phyloP scores from a whole-genome alignment of 2,888 invertebrate genomes.

The Drosophila formosana region DNA sequence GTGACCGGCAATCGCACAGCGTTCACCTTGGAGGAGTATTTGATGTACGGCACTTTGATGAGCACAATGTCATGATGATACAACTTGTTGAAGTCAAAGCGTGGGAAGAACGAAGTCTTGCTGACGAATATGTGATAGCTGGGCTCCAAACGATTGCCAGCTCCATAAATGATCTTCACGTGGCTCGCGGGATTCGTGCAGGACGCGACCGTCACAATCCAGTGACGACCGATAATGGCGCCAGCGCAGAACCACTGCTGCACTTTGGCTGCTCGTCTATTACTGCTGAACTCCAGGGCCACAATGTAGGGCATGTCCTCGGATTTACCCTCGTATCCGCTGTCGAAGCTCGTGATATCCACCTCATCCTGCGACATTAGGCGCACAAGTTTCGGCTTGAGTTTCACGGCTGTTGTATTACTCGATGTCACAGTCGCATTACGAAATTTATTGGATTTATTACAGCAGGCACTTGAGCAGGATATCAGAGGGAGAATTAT shows the following conservation, averaged over 20 bases:
- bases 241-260: slow-evolving; percentile 45
- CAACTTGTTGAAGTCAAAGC: slow-evolving; percentile 3
- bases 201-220: slow-evolving; percentile 47
- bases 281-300: slow-evolving; percentile 27
- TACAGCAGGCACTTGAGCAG: too few species aligned
- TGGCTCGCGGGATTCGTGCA: slow-evolving; percentile 27
- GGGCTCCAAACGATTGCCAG: background rate
- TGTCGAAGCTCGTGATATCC: background rate
- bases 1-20: background rate
- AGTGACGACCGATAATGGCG: slow-evolving; percentile 20
- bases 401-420: background rate
- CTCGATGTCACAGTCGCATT: too few species aligned
- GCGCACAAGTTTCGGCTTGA: slow-evolving; percentile 28
- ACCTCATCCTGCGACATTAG: slow-evolving; percentile 8
- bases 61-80: slow-evolving; percentile 37
- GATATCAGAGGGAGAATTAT: background rate
- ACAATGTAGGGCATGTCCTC: slow-evolving; percentile 27
- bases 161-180: slow-evolving; percentile 29
- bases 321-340: slow-evolving; percentile 7
- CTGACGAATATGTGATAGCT: background rate
- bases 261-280: too few species aligned
- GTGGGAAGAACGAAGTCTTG: slow-evolving; percentile 11
- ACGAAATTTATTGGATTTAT: too few species aligned
- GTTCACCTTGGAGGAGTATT: slow-evolving; percentile 4
- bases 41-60: slow-evolving; percentile 31